Evolutionary conservation across 2,797 vertebrate species (phyloP).

Genomic region (Chloroceryle amazona): DNA sequence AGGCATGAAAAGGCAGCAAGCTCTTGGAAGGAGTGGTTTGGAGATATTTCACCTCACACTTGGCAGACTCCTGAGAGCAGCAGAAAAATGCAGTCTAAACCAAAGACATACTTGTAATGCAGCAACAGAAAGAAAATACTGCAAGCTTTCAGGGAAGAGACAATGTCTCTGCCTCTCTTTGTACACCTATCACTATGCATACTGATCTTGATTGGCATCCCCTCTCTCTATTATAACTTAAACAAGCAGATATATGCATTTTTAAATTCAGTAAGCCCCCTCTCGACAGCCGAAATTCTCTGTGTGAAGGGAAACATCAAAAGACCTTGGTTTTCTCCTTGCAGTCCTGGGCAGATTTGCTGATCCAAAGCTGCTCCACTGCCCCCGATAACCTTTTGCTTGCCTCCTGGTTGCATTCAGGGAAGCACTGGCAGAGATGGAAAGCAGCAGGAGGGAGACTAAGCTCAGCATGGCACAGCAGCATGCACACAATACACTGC

Average conservation of each 20-base stretch:
- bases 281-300: neutral
- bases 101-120: neutral
- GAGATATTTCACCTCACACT: neutral
- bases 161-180: neutral
- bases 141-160: neutral
- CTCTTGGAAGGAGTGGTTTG: neutral
- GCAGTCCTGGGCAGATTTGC: neutral
- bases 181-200: neutral
- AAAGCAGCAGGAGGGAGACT: neutral
- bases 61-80: neutral
- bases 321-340: neutral
- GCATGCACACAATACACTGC: rapidly evolving
- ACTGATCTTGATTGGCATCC: neutral
- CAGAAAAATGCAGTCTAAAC: neutral
- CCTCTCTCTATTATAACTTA: neutral
- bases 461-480: neutral
- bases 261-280: neutral
- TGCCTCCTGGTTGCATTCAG: neutral
- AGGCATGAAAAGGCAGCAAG: neutral
- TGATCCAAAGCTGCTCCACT: neutral
- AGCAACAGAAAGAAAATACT: neutral
- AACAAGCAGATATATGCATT: neutral
- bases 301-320: neutral
- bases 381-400: rapidly evolving
- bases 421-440: neutral